phyloP scores from a whole-genome alignment of 2,113 vertebrate species.

The Petroica traversi region DNA sequence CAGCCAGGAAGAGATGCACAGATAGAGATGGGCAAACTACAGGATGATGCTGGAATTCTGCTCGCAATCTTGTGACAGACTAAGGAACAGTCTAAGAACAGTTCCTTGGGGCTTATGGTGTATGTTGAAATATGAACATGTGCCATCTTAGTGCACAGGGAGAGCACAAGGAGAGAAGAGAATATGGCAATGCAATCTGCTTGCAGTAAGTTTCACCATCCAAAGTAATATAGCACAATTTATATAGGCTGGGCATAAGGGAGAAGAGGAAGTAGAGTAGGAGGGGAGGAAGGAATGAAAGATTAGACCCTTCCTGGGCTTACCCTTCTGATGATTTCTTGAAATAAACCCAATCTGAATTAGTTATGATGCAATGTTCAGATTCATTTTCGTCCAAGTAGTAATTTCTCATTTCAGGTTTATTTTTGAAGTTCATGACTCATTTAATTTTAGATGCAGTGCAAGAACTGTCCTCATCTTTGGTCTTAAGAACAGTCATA shows the following conservation, averaged over 20 bases:
- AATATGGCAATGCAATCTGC: neutral
- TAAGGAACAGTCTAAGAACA: neutral
- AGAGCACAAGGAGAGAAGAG: neutral
- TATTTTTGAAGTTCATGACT: neutral
- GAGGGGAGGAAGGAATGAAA: neutral
- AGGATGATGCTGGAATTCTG: neutral
- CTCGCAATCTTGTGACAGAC: neutral
- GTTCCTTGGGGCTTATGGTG: neutral
- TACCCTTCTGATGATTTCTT: neutral
- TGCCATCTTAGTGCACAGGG: neutral
- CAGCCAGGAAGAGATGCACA: neutral
- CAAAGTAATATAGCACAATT: neutral
- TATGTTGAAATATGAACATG: neutral
- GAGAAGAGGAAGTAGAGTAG: neutral
- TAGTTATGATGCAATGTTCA: neutral
- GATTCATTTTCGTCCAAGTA: neutral
- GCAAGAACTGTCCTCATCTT: neutral
- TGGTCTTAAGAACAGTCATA: constrained; percentile 1
- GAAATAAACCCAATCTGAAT: neutral
- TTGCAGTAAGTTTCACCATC: neutral
- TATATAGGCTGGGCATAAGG: neutral
- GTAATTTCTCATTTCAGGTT: neutral
- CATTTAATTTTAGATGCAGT: neutral
- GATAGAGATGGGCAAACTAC: neutral
- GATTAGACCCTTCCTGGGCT: neutral